Conservation (phyloP, 1,140 invertebrate genomes). For the Zaprionus inermis region DNA sequence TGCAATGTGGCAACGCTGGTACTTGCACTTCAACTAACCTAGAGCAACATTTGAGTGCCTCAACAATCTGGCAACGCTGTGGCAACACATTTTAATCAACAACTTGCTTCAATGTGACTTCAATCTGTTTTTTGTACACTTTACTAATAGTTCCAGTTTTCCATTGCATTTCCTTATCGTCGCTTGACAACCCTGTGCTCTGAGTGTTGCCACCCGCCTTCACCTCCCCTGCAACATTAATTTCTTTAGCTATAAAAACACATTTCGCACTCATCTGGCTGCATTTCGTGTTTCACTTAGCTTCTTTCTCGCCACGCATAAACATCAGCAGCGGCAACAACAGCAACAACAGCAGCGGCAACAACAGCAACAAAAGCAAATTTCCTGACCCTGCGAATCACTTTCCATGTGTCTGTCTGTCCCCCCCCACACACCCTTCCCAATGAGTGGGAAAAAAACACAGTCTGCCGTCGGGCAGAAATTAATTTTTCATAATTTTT, state of each 20-base stretch:
- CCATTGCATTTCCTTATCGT: not conserved
- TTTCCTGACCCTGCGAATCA: constrained; percentile 66
- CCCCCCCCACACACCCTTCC: not conserved
- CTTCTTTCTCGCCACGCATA: no score
- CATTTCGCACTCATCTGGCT: constrained; percentile 41
- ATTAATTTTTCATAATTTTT: constrained; percentile 83
- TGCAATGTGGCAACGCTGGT: not conserved
- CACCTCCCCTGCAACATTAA: constrained; percentile 4
- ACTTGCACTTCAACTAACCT: not conserved
- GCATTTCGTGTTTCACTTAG: constrained; percentile 38
- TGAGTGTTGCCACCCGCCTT: not conserved
- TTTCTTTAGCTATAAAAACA: constrained; percentile 24
- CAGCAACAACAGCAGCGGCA: not conserved
- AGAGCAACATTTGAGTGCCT: no score
- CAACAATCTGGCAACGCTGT: not conserved
- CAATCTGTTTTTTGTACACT: not conserved
- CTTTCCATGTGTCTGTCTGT: constrained; percentile 71
- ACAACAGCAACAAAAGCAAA: not conserved
- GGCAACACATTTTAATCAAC: not conserved
- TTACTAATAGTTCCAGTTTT: not conserved
- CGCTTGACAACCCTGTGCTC: not conserved
- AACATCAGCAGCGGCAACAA: constrained; percentile 12
- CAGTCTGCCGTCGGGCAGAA: constrained; percentile 76
- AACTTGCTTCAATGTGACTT: no score
- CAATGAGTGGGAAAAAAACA: constrained; percentile 40